These are phyloP conservation scores for Rhagophthalmus giganteus DNA, from an alignment of 2,888 invertebrate genomes.

Conservation along the genomic window DNA sequence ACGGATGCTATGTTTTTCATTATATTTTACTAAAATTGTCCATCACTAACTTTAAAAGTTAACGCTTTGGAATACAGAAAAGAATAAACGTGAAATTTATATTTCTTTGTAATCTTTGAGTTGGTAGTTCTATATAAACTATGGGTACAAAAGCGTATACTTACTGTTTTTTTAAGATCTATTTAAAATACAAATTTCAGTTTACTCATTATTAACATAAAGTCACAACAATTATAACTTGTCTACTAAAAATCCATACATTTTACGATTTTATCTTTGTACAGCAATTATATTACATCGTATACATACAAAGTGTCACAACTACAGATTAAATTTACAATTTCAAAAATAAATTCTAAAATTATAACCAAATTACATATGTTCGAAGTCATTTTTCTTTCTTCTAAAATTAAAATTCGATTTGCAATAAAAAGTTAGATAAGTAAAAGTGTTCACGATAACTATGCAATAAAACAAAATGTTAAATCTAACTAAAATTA, in stretches of 20 bases:
- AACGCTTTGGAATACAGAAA: no score
- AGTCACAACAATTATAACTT: constrained; percentile 21
- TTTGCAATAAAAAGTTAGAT: no score
- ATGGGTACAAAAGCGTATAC: constrained; percentile 27
- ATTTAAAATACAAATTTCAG: constrained; percentile 25
- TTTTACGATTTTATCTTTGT: constrained; percentile 43
- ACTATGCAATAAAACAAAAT: no score
- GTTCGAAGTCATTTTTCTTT: not conserved
- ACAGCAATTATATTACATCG: constrained; percentile 51
- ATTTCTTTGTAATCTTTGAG: no score
- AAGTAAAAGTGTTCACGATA: no score
- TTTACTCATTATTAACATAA: constrained; percentile 17
- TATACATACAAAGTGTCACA: constrained; percentile 40
- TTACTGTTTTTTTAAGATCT: constrained; percentile 10
- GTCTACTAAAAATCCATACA: constrained; percentile 27
- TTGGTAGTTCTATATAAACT: constrained; percentile 8
- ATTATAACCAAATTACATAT: no score
- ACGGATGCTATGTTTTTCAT: no score
- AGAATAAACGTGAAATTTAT: no score
- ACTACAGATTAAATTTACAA: constrained; percentile 21
- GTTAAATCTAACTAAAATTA: no score
- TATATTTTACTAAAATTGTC: no score
- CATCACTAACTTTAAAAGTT: no score
- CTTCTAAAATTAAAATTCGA: constrained; percentile 5
- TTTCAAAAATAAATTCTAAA: not conserved